phyloP scores from a whole-genome alignment of 1,140 invertebrate genomes.

The Zaprionus inermis region DNA sequence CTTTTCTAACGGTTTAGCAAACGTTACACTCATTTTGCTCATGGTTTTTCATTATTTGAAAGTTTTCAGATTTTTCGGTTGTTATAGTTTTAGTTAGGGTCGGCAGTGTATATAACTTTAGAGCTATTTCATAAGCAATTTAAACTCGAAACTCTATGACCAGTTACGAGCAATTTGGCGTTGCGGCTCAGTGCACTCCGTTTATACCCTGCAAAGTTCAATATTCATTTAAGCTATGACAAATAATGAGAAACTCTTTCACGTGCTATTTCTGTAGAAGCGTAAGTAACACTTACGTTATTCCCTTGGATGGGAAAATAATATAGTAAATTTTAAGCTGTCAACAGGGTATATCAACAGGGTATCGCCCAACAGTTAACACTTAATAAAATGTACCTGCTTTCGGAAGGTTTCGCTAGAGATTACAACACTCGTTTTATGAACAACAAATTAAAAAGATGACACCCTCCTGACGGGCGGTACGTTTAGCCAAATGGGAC shows the following conservation, averaged over 20 bases:
- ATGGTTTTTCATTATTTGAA: constrained; percentile 30
- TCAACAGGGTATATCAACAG: constrained; percentile 4
- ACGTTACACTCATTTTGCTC: too few species aligned
- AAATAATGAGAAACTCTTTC: background rate
- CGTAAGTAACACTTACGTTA: background rate
- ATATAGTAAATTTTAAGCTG: background rate
- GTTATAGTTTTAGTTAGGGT: constrained; percentile 21
- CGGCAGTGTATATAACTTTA: constrained; percentile 21
- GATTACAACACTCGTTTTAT: constrained; percentile 17
- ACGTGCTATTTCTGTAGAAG: background rate
- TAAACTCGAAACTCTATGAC: constrained; percentile 29
- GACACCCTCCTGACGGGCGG: constrained; percentile 16
- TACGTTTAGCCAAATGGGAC: constrained; percentile 16
- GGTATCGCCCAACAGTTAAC: background rate
- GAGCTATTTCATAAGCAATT: constrained; percentile 44
- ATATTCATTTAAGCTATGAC: background rate
- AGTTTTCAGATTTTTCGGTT: constrained; percentile 14
- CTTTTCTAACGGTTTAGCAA: constrained; percentile 14
- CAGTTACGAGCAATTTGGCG: constrained; percentile 31
- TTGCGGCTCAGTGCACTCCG: constrained; percentile 31
- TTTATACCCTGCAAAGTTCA: constrained; percentile 5
- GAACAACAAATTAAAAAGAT: constrained; percentile 26
- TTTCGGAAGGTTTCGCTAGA: constrained; percentile 1
- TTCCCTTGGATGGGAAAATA: background rate
- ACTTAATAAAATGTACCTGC: background rate